Percentiles rank a stretch among this genome's conserved stretches.
phyloP scores from a whole-genome alignment of 2,888 invertebrate species.

The Uropetala carovei region DNA sequence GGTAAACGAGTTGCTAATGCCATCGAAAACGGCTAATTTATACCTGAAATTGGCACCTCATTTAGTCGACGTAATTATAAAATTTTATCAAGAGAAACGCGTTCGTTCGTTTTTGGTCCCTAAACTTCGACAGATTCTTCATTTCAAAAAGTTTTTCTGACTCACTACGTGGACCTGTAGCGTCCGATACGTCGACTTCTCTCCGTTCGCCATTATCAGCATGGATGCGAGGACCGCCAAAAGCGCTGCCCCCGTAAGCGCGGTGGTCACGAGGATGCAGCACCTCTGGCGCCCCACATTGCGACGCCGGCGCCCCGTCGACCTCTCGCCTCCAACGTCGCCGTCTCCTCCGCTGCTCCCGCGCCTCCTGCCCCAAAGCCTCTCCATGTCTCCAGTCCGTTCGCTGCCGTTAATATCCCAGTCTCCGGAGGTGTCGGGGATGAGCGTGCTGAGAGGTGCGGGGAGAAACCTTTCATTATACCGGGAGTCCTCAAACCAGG shows the following conservation, averaged over 20 bases:
- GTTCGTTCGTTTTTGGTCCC: neutral
- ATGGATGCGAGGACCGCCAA: conserved; percentile 39
- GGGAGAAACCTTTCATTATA: too few species aligned
- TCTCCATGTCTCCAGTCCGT: conserved; percentile 20
- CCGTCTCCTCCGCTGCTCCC: neutral
- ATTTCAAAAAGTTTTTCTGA: neutral
- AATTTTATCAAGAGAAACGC: too few species aligned
- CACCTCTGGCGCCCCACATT: conserved; percentile 25
- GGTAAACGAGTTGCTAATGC: neutral
- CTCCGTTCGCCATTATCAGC: conserved; percentile 40
- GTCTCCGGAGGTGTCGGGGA: neutral
- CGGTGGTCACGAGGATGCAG: conserved; percentile 46
- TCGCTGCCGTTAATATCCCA: neutral
- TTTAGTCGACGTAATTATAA: neutral
- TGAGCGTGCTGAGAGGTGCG: neutral
- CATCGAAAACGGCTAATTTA: neutral
- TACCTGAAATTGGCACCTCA: neutral
- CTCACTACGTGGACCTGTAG: conserved; percentile 45
- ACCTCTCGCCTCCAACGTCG: neutral
- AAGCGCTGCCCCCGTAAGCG: conserved; percentile 49
- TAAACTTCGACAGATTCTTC: neutral
- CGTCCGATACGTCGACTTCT: neutral
- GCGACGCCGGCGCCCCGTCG: neutral
- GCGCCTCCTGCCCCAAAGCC: conserved; percentile 37
- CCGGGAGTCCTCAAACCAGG: too few species aligned